These are phyloP conservation scores for Morone saxatilis DNA, from an alignment of 2,113 vertebrate species.

Conservation along the genomic window DNA sequence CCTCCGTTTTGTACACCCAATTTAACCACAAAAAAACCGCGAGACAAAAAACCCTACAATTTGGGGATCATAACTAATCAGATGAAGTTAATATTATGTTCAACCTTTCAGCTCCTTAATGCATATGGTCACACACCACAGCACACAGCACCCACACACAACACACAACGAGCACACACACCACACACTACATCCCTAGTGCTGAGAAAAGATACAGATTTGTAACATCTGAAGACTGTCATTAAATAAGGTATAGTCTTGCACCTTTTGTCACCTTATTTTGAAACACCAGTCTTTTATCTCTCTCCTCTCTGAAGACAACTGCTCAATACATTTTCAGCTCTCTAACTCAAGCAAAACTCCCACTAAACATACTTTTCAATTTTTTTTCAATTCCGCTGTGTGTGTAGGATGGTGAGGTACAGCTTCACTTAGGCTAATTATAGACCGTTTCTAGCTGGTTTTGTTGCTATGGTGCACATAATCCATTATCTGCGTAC, in stretches of 20 bases:
- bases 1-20: neutral
- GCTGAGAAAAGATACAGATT: neutral
- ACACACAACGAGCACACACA: no score
- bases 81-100: neutral
- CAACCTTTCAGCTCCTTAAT: neutral
- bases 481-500: constrained; percentile 48
- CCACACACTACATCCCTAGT: no score
- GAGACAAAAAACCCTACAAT: neutral
- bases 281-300: constrained; percentile 6
- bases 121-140: neutral
- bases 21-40: no score
- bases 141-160: no score
- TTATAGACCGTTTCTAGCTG: constrained; percentile 74
- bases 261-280: neutral
- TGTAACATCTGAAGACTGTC: neutral
- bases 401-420: constrained; percentile 69
- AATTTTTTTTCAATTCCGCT: constrained; percentile 33
- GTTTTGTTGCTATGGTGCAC: constrained; percentile 75
- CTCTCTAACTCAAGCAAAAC: constrained; percentile 46
- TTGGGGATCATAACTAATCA: neutral
- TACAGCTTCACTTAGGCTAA: constrained; percentile 72
- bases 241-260: no score
- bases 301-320: constrained; percentile 13
- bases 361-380: constrained; percentile 44
- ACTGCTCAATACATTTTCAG: constrained; percentile 31